Conservation (phyloP, 2,113 vertebrate genomes). For the Thalassoma bifasciatum region DNA sequence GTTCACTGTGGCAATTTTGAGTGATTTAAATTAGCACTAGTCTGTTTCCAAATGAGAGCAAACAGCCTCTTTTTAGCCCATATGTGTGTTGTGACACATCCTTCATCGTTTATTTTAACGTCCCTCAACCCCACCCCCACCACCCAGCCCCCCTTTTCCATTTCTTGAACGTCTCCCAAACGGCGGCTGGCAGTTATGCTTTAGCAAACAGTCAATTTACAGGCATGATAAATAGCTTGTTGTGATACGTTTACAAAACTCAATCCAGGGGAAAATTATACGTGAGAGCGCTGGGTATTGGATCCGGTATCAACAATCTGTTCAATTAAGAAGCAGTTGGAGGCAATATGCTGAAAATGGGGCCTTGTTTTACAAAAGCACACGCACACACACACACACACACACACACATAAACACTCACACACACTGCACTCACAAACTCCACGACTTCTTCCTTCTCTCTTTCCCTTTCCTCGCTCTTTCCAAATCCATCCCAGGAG, state of each 20-base stretch:
- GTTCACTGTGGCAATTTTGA: conserved; percentile 68
- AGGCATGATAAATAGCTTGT: conserved; percentile 94
- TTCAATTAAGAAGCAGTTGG: conserved; percentile 95
- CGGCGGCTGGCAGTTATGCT: conserved; percentile 90
- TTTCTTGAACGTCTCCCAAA: conserved; percentile 90
- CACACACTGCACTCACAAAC: conserved; percentile 17
- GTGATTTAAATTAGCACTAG: conserved; percentile 75
- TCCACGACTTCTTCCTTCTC: conserved; percentile 37
- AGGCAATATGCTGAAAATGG: conserved; percentile 89
- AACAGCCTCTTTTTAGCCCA: conserved; percentile 76
- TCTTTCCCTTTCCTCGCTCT: conserved; percentile 34
- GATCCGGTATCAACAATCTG: conserved; percentile 94
- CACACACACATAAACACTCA: conserved; percentile 5
- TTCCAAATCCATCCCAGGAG: conserved; percentile 65
- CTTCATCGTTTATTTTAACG: conserved; percentile 89
- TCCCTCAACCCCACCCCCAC: conserved; percentile 83
- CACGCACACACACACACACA: conserved; percentile 49
- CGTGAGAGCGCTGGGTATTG: conserved; percentile 89
- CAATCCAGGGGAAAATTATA: conserved; percentile 93
- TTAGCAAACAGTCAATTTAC: conserved; percentile 96
- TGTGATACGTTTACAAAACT: conserved; percentile 91
- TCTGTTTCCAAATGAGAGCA: conserved; percentile 79
- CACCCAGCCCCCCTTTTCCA: conserved; percentile 83
- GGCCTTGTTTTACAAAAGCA: conserved; percentile 76
- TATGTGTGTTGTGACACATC: conserved; percentile 77